Base-by-base conservation (phyloP, 2,113 vertebrate genomes). In the Campylomormyrus tamandua region DNA sequence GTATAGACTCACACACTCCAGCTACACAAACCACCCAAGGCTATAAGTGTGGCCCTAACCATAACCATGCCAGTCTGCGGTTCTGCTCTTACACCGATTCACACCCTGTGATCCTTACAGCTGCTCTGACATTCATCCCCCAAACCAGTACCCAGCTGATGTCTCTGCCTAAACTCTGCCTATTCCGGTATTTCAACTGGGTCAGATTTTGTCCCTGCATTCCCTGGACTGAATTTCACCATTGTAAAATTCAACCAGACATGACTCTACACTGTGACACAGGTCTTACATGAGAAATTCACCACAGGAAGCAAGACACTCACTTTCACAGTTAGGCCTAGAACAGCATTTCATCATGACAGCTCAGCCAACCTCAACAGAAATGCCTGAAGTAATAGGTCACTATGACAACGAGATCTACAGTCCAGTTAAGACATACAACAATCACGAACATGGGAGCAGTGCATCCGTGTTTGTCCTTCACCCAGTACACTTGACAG, bases 391-490 rank as follows among this genome's bases (percentile, higher is more conserved):
- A 89, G 42, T 89, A 62, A 83, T 46, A 74, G 74, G 83, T 92
- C 90, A 85, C 90, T 90, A 77, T 90, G 86, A 91, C 89, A 92
- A 91, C 86, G 8, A 35, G 83, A 87, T 50, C 31, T 21, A 39
- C n/a, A 53, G 85, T n/a, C 50, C 19, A 49, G 45, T 49, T 31
- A 48, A 86, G 19, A 50, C 50, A 53, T 19, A 24, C 50, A 27
- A 53, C 50, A 13, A 27, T 87, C 50, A 31, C 15, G 24, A n/a
- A 31, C 48, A 35, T 31, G 46, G 84, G 9, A n/a, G 10, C 13
- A 52, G 48, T 53, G 31, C 50, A 53, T 84, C 19, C 42, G 3
- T 87, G 48, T 52, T 13, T 80, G 24, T 53, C 35, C 48, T 56
- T 56, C 85, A 52, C 35, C 50, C 31, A 39, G 6, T 13, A 35